Evolutionary conservation across 2,797 vertebrate species (phyloP), one percentile per base, ranked within the genome.

Genomic region (Semotilus atromaculatus): DNA sequence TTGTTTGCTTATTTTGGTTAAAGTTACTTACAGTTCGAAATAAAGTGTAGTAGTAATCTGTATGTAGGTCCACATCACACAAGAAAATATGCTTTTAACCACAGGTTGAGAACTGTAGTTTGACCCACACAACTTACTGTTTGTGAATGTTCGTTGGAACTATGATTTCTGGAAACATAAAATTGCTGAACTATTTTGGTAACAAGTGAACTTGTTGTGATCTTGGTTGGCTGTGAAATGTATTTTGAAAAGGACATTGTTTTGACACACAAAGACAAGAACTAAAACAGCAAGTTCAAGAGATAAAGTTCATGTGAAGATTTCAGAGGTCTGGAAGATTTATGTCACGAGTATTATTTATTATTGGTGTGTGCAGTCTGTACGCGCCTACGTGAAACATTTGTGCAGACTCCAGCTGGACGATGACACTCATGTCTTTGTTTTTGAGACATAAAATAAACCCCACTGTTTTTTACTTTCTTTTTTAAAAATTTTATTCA

Each of bases 381-480:
- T 72, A 51, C 34, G 62, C 67, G 53, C 38, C 55, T 64, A 80
- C 79, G 75, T 29, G 55, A 60, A 85, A 70, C 80, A 88, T 85
- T 78, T 84, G 38, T 72, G 81, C 48, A 60, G 51, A 60, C 29
- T 68, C 58, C 62, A 66, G 85, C 38, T 68, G 85, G 85, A 53
- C 13, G 83, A 72, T 68, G 53, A 83, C 83, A 82, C 79, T 84
- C 26, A 10, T 70, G 67, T 48, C 66, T 34, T 74, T 83, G 74
- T 84, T 80, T 81, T 76, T 34, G 48, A 83, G 85, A 77, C 73
- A 87, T 85, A 87, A 86, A 87, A 85, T 87, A 81, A 90, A 86
- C 87, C 82, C 89, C 81, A 43, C 64, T 48, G 55, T 11, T 31
- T 70, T 16, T 45, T 16, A 40, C 7, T 13, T 43, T 13, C 72